Conservation (phyloP, 2,113 vertebrate genomes). For the Stercorarius parasiticus region DNA sequence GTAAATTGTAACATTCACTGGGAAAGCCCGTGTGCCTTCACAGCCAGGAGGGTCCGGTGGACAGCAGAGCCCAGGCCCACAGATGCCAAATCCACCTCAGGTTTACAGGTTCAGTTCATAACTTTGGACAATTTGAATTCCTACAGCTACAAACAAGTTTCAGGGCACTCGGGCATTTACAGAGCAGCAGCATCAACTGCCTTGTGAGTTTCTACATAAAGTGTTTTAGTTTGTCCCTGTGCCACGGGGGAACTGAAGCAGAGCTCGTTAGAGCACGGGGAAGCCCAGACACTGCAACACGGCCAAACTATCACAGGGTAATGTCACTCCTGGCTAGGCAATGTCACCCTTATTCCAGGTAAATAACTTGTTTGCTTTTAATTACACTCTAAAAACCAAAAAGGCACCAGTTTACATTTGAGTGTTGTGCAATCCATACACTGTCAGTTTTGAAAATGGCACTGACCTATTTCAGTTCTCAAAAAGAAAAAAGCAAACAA, state of each 20-base stretch:
- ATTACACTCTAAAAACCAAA: neutral
- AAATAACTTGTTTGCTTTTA: neutral
- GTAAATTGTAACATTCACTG: neutral
- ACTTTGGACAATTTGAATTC: neutral
- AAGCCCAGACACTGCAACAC: fast-evolving
- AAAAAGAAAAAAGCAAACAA: neutral
- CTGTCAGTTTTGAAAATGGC: neutral
- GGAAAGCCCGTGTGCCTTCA: neutral
- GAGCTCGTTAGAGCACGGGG: neutral
- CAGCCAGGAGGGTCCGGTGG: neutral
- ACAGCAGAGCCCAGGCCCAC: neutral
- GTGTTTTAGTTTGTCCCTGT: neutral
- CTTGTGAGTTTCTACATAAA: neutral
- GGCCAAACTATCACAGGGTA: neutral
- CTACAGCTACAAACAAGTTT: neutral
- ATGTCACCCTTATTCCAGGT: neutral
- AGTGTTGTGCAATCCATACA: neutral
- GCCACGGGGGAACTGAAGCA: fast-evolving
- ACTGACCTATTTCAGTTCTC: neutral
- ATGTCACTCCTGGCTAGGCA: neutral
- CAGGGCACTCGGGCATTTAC: neutral
- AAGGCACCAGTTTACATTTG: conserved; percentile 8
- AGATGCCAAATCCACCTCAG: neutral
- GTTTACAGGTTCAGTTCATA: neutral
- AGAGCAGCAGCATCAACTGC: neutral